Percentiles rank a stretch among this genome's conserved stretches.
phyloP scores from a whole-genome alignment of 2,888 invertebrate genomes.

The Asteroscopus sphinx region DNA sequence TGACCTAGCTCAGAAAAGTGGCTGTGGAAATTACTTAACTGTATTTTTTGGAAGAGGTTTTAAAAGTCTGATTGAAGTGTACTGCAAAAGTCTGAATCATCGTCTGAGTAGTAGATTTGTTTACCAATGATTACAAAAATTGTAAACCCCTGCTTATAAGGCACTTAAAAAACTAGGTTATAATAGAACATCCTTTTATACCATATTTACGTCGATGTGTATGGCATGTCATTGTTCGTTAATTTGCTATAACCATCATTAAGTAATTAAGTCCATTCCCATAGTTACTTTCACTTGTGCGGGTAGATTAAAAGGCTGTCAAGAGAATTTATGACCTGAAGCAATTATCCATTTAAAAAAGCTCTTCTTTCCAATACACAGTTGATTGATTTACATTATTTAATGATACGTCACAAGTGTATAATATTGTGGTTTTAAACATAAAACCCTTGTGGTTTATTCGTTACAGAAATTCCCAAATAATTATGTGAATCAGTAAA shows the following conservation, averaged over 20 bases:
- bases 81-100: too few species aligned
- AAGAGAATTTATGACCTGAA: constrained; percentile 21
- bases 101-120: too few species aligned
- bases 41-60: too few species aligned
- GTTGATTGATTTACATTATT: constrained; percentile 15
- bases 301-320: constrained; percentile 5
- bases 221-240: constrained; percentile 9
- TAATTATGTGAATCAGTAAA: too few species aligned
- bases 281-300: constrained; percentile 27
- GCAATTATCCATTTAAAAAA: constrained; percentile 45
- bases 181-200: background rate
- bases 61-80: too few species aligned
- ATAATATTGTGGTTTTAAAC: background rate
- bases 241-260: constrained; percentile 17
- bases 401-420: constrained; percentile 4
- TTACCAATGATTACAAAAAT: too few species aligned
- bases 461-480: constrained; percentile 1
- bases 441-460: constrained; percentile 13
- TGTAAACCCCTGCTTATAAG: too few species aligned
- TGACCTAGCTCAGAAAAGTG: too few species aligned
- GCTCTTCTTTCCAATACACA: constrained; percentile 12
- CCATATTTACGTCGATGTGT: background rate
- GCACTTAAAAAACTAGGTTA: too few species aligned
- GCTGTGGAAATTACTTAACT: too few species aligned
- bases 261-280: constrained; percentile 24